phyloP scores from a whole-genome alignment of 2,888 invertebrate species.

The Oeneis ivallda region DNA sequence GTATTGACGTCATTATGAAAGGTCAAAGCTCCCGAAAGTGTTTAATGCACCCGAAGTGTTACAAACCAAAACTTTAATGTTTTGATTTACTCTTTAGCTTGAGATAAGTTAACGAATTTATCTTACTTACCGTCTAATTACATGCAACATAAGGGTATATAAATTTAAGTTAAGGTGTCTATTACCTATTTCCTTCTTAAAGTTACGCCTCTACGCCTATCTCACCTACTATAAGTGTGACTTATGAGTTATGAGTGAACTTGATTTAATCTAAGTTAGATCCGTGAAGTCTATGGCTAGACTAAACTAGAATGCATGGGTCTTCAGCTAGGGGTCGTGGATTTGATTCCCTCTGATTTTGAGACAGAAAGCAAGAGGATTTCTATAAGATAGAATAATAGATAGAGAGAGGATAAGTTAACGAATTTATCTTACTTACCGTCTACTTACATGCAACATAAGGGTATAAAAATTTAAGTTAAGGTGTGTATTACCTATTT shows the following conservation, averaged over 20 bases:
- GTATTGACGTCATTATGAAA: constrained; percentile 46
- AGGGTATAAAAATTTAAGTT: neutral
- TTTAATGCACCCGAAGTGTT: constrained; percentile 40
- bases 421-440: neutral
- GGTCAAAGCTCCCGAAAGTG: constrained; percentile 49
- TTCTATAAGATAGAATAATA: too few relatives aligned
- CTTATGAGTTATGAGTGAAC: constrained; percentile 4
- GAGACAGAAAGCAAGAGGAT: neutral
- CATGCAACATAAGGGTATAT: neutral
- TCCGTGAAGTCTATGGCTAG: neutral
- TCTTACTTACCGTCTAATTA: neutral
- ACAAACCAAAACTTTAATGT: constrained; percentile 46
- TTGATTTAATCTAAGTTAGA: constrained; percentile 1
- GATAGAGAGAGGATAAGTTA: too few relatives aligned
- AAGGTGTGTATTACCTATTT: neutral
- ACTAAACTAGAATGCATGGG: neutral
- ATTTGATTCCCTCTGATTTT: too few relatives aligned
- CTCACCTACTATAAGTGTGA: neutral
- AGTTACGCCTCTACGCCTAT: too few relatives aligned
- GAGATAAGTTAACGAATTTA: constrained; percentile 2
- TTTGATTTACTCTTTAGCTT: constrained; percentile 28
- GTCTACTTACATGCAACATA: neutral
- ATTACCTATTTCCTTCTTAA: neutral
- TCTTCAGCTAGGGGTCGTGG: too few relatives aligned
- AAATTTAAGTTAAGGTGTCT: too few relatives aligned